Percentiles rank a stretch among this genome's conserved stretches.
phyloP scores from a whole-genome alignment of 2,113 vertebrate genomes.

The Pristiophorus japonicus region DNA sequence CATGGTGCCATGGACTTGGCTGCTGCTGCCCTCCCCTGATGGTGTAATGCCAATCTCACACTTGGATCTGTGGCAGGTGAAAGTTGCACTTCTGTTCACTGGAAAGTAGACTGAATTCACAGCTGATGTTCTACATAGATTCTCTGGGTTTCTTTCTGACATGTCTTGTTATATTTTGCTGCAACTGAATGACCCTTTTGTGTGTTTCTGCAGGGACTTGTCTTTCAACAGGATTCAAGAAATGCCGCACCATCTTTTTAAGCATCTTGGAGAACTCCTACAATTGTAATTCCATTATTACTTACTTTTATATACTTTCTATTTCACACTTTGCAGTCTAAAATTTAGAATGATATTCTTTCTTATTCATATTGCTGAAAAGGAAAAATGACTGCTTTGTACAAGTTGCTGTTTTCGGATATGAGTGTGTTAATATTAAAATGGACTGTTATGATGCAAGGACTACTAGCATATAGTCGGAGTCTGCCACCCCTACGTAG shows the following conservation, averaged over 20 bases:
- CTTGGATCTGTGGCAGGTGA: not conserved
- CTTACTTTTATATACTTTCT: not conserved
- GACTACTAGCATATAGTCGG: not conserved
- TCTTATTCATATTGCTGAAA: not conserved
- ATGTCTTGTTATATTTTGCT: not conserved
- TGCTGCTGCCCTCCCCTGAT: too few species aligned
- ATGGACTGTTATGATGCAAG: not conserved
- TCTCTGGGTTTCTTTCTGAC: not conserved
- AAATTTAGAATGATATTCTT: not conserved
- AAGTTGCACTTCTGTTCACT: not conserved
- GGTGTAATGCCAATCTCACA: not conserved
- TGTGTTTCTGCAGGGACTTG: conserved; percentile 71
- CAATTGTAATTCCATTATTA: conserved; percentile 76
- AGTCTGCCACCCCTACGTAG: not conserved
- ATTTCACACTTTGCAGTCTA: not conserved
- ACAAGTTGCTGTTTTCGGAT: not conserved
- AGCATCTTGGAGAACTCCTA: conserved; percentile 78
- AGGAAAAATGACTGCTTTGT: not conserved
- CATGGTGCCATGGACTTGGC: too few species aligned
- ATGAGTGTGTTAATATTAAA: not conserved
- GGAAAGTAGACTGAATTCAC: not conserved
- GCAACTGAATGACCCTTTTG: not conserved
- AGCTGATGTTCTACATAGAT: not conserved
- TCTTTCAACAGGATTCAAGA: conserved; percentile 78
- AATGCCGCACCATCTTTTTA: conserved; percentile 71